Base-by-base conservation (phyloP, 2,113 vertebrate species). In the Notarius quadriscutis region DNA sequence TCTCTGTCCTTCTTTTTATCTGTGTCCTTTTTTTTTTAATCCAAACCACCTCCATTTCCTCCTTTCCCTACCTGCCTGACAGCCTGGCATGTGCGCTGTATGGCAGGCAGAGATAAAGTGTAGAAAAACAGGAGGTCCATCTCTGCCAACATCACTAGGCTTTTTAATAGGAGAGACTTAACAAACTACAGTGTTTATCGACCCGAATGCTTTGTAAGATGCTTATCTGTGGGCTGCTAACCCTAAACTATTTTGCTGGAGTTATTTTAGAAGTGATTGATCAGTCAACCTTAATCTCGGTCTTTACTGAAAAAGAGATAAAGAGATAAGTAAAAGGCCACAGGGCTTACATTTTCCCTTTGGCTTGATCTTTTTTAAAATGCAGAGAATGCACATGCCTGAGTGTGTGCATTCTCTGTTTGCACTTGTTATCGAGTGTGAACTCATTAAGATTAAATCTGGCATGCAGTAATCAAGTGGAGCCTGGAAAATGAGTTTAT, bases 81-180 rank as follows among this genome's bases (percentile, higher is more conserved):
- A 83, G 62, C 22, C 62, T 83, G 81, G 81, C 25, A 8, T 67
- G 48, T 67, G 14, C 67, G 81, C 62, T n/a, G 14, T 62, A 83
- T 67, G 81, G 81, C 81, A 83, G 81, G 18, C 30, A 83, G 62
- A 67, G 81, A 83, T 83, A 83, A 83, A 81, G 79, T 81, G 57
- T 81, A 34, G 62, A 83, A 58, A 83, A 83, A 65, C 60, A 83
- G 62, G 67, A 51, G 62, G 81, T 67, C 62, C 62, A 50, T 83
- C 62, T 83, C 58, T 63, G 60, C 81, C 62, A 83, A n/a, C 41
- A 83, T 83, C 62, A 51, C 62, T 7, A 27, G 2, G 18, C 60
- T 51, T 65, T 83, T 65, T 67, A 22, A 14, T 83, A 14, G 48
- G 9, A 50, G 14, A 48, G 62, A 51, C 41, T 83, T 83, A 65